phyloP scores from a whole-genome alignment of 1,140 invertebrate species.

The Pteromalus puparum region DNA sequence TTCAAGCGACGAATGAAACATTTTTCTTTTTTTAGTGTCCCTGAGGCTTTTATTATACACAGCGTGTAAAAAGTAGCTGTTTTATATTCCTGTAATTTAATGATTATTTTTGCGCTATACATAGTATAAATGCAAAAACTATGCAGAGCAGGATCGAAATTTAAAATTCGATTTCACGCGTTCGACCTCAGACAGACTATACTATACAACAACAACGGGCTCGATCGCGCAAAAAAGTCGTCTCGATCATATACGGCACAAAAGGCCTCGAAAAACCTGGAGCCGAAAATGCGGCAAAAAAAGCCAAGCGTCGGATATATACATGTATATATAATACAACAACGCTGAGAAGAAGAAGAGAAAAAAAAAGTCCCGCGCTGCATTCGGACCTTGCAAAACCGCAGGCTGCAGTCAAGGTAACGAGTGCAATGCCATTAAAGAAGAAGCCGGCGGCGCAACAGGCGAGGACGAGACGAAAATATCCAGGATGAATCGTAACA shows the following conservation, averaged over 20 bases:
- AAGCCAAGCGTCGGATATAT: background rate
- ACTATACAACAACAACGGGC: background rate
- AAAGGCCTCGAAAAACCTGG: constrained; percentile 28
- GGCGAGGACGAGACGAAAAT: constrained; percentile 41
- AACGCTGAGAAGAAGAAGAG: background rate
- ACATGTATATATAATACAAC: background rate
- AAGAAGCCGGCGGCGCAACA: constrained; percentile 35
- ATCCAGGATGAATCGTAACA: constrained; percentile 36
- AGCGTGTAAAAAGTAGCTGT: no score
- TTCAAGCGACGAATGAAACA: no score
- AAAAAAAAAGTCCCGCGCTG: constrained; percentile 40
- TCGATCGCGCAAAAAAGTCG: constrained; percentile 46
- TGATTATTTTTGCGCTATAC: no score
- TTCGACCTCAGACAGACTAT: background rate
- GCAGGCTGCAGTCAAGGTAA: constrained; percentile 53
- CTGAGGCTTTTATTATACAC: no score
- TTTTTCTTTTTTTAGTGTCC: no score
- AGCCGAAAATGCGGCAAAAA: constrained; percentile 1
- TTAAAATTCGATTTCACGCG: background rate
- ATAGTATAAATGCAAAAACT: no score
- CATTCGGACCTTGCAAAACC: constrained; percentile 53
- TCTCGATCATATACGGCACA: constrained; percentile 31
- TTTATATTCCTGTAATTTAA: no score
- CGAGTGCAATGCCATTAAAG: constrained; percentile 53
- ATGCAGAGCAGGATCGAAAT: background rate